Evolutionary conservation across 1,140 invertebrate genomes (phyloP), one percentile per base, ranked within the genome.

Genomic region (Agrypnia vestita): DNA sequence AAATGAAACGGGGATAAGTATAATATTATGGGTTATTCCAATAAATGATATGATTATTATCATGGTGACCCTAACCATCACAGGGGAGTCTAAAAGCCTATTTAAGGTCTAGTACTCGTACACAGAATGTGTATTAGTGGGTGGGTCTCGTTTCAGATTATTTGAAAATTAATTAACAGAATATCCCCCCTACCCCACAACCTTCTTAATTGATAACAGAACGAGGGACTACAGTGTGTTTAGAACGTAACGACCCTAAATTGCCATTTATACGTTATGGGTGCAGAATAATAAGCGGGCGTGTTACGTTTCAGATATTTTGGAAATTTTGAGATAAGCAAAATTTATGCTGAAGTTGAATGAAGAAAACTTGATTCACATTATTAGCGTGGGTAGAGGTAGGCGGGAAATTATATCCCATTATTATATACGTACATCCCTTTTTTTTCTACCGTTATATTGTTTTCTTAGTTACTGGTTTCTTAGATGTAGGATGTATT

Each of bases 121-220:
- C 61, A 19, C 61, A 4, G 13, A 64, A 59, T 21, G 55, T 59
- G 55, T 19, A 21, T 64, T 21, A 13, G 61, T 64, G 9, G 61
- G 61, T 25, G 19, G 61, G 25, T 35, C n/a, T 10, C 25, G 35
- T n/a, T 12, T 9, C 35, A 64, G 61, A 64, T 64, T 64, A 44
- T 64, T 25, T 64, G 61, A 64, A 64, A 64, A 64, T 64, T 64
- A 64, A 64, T 64, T 64, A 64, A 64, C 61, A 64, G 61, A 59
- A 59, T 43, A 43, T 25, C 61, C 21, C 61, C 61, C 35, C 25
- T 13, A 13, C 61, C 25, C 25, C 25, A 35, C n/a, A n/a, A n/a
- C 25, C 25, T 35, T 35, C 25, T 35, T 25, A 64, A 64, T 64
- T 64, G 61, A 64, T 64, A 64, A 64, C 19, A 64, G 21, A 64